Conservation (phyloP, 2,113 vertebrate species). For the Coreoperca whiteheadi region DNA sequence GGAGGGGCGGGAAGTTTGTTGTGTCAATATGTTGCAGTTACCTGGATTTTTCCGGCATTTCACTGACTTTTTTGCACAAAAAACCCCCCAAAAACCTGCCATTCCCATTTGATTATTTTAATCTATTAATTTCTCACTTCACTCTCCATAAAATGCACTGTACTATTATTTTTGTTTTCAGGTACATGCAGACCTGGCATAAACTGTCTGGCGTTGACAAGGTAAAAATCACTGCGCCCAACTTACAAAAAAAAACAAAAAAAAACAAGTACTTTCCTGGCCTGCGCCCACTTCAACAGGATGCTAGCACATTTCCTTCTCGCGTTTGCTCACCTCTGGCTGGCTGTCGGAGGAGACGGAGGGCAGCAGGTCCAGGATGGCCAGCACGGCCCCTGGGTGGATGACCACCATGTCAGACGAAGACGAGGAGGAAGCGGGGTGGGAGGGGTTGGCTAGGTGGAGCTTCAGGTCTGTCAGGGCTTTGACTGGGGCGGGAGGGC, state of each 20-base stretch:
- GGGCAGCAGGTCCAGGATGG: conserved; percentile 95
- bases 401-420: conserved; percentile 92
- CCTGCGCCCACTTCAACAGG: neutral
- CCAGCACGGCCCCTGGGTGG: conserved; percentile 94
- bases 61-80: neutral
- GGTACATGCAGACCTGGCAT: neutral
- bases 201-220: neutral
- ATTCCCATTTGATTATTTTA: neutral
- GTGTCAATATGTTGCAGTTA: neutral
- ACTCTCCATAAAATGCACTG: neutral
- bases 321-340: conserved; percentile 89
- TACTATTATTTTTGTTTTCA: neutral
- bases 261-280: fast-evolving
- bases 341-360: conserved; percentile 92
- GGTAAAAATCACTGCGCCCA: neutral
- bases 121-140: neutral
- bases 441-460: conserved; percentile 81
- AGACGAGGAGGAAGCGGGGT: conserved; percentile 79
- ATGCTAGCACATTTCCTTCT: conserved; percentile 12
- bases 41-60: neutral
- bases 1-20: neutral
- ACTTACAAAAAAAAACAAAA: neutral
- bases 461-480: conserved; percentile 89
- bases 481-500: conserved; percentile 87
- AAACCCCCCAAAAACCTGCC: too few species aligned